A percentile compares a stretch with the other conserved stretches of the same genome.
Evolutionary conservation across 2,888 invertebrate species (phyloP).

Genomic region (Athalia rosae): DNA sequence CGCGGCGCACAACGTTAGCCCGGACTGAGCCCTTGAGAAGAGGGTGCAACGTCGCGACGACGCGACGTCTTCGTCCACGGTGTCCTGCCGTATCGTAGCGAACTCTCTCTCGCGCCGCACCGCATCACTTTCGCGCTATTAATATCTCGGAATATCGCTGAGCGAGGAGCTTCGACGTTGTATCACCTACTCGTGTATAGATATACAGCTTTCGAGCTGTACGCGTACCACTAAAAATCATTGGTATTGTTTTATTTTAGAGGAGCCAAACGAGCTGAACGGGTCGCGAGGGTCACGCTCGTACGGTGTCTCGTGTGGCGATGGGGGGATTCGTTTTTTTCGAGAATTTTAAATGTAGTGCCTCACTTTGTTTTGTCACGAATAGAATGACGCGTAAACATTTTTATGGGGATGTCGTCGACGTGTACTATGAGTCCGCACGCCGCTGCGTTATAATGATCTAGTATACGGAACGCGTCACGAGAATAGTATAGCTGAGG

Average conservation of each 20-base stretch:
- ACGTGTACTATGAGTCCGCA: not conserved
- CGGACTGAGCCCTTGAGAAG: too few species aligned
- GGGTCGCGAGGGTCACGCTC: not conserved
- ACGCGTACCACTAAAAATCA: not conserved
- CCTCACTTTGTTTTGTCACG: constrained; percentile 25
- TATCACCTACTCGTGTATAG: too few species aligned
- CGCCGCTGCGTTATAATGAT: not conserved
- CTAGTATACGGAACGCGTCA: too few species aligned
- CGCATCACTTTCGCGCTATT: constrained; percentile 41
- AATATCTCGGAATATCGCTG: constrained; percentile 14
- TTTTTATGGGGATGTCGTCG: constrained; percentile 45
- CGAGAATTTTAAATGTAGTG: not conserved
- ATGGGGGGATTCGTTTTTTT: constrained; percentile 26
- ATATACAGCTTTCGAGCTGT: too few species aligned
- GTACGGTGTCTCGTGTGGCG: not conserved
- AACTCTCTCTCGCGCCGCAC: constrained; percentile 16
- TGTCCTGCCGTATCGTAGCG: not conserved
- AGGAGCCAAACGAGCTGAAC: not conserved
- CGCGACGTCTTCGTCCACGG: constrained; percentile 6
- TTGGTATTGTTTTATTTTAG: not conserved
- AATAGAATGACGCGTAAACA: constrained; percentile 29
- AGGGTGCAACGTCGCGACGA: not conserved
- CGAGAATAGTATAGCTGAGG: too few species aligned
- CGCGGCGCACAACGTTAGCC: too few species aligned
- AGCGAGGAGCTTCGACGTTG: not conserved